Conservation (phyloP, 2,888 invertebrate species). For the Euphydryas editha region DNA sequence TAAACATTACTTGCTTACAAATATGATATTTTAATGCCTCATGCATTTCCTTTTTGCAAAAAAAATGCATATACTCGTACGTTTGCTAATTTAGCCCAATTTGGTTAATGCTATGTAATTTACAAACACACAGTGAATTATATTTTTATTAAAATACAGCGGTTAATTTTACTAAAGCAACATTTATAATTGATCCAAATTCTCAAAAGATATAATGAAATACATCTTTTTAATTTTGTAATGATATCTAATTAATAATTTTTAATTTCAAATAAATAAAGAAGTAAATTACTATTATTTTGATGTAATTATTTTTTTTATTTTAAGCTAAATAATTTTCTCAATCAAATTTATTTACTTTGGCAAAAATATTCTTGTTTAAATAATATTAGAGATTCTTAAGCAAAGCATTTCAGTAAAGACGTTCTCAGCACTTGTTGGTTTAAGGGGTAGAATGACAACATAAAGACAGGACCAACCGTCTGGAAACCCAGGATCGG, state of each 20-base stretch:
- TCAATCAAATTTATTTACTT: too few relatives aligned
- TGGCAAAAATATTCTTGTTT: too few relatives aligned
- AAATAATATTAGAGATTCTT: too few relatives aligned
- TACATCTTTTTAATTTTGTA: not conserved
- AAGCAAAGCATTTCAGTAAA: too few relatives aligned
- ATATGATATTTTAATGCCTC: constrained; percentile 39
- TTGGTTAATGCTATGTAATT: constrained; percentile 69
- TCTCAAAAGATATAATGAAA: not conserved
- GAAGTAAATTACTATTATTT: too few relatives aligned
- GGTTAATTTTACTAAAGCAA: constrained; percentile 5
- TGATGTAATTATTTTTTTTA: too few relatives aligned
- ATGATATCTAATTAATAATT: too few relatives aligned
- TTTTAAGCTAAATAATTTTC: too few relatives aligned
- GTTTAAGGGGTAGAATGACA: constrained; percentile 23
- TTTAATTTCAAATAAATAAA: too few relatives aligned
- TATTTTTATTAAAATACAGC: constrained; percentile 17
- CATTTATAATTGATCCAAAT: not conserved
- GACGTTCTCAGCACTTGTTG: constrained; percentile 40
- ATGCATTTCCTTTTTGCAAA: constrained; percentile 53
- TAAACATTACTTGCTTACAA: too few relatives aligned
- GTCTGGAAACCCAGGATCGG: constrained; percentile 24
- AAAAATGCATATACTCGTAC: constrained; percentile 48
- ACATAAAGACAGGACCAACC: constrained; percentile 27
- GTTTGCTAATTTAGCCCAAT: constrained; percentile 67
- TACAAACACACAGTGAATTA: constrained; percentile 52